These are phyloP conservation scores for Oncorhynchus masou DNA, from an alignment of 2,113 vertebrate species.

Conservation along the genomic window DNA sequence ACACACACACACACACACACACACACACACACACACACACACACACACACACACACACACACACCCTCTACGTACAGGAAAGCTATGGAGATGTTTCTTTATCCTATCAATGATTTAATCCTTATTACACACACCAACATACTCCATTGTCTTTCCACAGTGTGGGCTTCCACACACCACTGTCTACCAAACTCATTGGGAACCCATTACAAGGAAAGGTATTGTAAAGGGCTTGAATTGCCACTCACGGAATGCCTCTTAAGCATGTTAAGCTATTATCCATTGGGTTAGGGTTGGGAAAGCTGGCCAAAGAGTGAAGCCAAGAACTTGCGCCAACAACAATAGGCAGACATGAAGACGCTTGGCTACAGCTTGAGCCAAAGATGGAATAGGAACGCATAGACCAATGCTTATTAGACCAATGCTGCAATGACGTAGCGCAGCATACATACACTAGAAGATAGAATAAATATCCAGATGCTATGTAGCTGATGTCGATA, in stretches of 20 bases:
- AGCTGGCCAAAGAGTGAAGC: constrained; percentile 15
- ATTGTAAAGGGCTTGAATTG: constrained; percentile 34
- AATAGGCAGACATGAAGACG: background rate
- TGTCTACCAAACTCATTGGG: constrained; percentile 36
- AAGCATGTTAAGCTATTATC: constrained; percentile 46
- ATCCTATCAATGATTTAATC: constrained; percentile 57
- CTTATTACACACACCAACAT: constrained; percentile 50
- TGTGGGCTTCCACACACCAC: constrained; percentile 24
- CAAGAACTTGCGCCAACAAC: background rate
- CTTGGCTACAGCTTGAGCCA: constrained; percentile 25
- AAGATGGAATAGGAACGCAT: constrained; percentile 13
- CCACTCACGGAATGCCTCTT: constrained; percentile 14
- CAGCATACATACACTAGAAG: background rate
- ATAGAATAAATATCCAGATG: constrained; percentile 19
- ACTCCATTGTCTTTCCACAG: constrained; percentile 26
- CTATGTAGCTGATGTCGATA: constrained; percentile 36
- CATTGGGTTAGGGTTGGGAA: constrained; percentile 13
- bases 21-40: no score
- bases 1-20: no score
- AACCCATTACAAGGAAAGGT: constrained; percentile 50
- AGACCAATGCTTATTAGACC: background rate
- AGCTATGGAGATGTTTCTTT: constrained; percentile 10
- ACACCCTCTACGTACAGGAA: constrained; percentile 1
- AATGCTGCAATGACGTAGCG: constrained; percentile 20
- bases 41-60: constrained; percentile 10